Conservation (phyloP, 2,113 vertebrate species). For the Oophaga pumilio region DNA sequence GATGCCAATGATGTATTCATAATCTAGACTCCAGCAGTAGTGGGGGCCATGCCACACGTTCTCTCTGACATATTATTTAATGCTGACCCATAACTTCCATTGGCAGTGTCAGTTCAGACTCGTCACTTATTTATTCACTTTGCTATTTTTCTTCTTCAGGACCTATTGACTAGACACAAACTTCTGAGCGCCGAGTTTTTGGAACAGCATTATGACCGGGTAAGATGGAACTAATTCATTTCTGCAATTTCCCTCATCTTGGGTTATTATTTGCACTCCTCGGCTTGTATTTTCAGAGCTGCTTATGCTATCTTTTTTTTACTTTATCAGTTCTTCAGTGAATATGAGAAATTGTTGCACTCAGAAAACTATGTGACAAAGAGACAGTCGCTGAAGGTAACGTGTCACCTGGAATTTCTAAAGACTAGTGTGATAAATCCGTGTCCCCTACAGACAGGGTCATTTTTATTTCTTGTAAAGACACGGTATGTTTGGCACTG, state of each 20-base stretch:
- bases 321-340: slow-evolving; percentile 81
- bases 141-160: slow-evolving; percentile 66
- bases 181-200: slow-evolving; percentile 85
- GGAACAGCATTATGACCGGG: slow-evolving; percentile 85
- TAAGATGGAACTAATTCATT: slow-evolving; percentile 64
- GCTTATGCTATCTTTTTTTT: neutral
- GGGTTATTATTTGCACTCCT: neutral
- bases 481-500: too few relatives aligned
- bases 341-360: slow-evolving; percentile 86
- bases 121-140: neutral
- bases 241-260: neutral
- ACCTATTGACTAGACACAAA: slow-evolving; percentile 86
- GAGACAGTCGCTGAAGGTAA: slow-evolving; percentile 85
- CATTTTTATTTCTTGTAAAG: too few relatives aligned
- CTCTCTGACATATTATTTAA: neutral
- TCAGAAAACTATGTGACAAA: slow-evolving; percentile 88
- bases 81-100: neutral
- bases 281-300: neutral
- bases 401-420: too few relatives aligned
- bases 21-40: neutral
- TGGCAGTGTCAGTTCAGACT: neutral
- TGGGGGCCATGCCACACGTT: neutral
- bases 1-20: too few relatives aligned
- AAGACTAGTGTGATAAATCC: too few relatives aligned
- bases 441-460: too few relatives aligned